Percentiles rank a stretch among this genome's conserved stretches.
Conservation (phyloP, 2,113 vertebrate genomes). For the Xenopus laevis region DNA sequence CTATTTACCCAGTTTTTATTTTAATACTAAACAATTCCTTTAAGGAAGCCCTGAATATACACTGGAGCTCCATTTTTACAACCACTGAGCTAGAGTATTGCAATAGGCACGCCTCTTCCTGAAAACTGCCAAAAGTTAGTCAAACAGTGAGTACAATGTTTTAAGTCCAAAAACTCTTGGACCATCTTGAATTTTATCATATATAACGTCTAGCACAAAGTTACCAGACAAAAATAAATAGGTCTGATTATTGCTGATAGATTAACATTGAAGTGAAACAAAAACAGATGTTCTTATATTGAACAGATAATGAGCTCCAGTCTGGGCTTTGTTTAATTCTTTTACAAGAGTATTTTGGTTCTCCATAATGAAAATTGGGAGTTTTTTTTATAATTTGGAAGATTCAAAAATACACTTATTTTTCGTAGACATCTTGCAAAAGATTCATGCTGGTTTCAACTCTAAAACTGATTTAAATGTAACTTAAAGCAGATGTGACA, state of each 20-base stretch:
- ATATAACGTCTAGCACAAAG: neutral
- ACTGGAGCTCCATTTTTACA: too few relatives aligned
- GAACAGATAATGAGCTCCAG: conserved; percentile 37
- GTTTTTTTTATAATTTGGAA: conserved; percentile 19
- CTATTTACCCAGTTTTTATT: too few relatives aligned
- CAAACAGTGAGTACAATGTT: too few relatives aligned
- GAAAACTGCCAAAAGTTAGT: too few relatives aligned
- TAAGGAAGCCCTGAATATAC: too few relatives aligned
- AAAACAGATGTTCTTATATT: conserved; percentile 39
- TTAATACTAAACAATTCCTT: too few relatives aligned
- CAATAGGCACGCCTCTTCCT: too few relatives aligned
- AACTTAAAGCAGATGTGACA: conserved; percentile 35
- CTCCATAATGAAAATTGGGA: conserved; percentile 31
- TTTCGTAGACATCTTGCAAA: conserved; percentile 19
- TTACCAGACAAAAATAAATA: conserved; percentile 35
- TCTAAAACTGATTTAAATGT: conserved; percentile 21
- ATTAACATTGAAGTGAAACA: conserved; percentile 43
- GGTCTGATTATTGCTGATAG: conserved; percentile 34
- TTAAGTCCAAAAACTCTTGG: too few relatives aligned
- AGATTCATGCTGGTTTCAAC: conserved; percentile 23
- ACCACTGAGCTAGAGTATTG: too few relatives aligned
- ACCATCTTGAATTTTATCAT: too few relatives aligned
- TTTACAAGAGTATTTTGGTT: conserved; percentile 18
- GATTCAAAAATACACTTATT: conserved; percentile 15
- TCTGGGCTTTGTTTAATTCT: conserved; percentile 36